phyloP scores from a whole-genome alignment of 2,888 invertebrate genomes.

The Platycheirus rosarum region DNA sequence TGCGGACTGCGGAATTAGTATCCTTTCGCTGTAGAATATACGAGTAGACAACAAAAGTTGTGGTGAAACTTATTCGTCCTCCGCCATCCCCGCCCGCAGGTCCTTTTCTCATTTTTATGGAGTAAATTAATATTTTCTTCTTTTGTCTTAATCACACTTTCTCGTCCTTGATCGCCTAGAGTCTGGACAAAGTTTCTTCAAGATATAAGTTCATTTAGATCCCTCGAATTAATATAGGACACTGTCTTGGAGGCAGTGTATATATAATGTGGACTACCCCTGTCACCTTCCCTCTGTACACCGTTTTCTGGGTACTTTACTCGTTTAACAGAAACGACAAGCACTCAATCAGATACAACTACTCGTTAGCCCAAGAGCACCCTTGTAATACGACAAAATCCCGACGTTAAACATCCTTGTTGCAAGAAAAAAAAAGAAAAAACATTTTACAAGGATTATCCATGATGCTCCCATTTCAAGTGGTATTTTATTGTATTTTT shows the following conservation, averaged over 20 bases:
- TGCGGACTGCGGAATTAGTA: conserved; percentile 56
- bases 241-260: neutral
- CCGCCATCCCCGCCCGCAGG: neutral
- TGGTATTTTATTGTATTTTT: conserved; percentile 17
- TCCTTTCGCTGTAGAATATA: conserved; percentile 34
- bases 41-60: conserved; percentile 56
- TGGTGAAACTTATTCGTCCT: conserved; percentile 46
- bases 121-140: conserved; percentile 72
- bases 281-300: conserved; percentile 12
- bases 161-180: conserved; percentile 27
- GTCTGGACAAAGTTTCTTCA: conserved; percentile 42
- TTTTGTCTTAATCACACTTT: conserved; percentile 70
- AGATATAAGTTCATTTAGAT: conserved; percentile 47
- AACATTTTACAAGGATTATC: conserved; percentile 48
- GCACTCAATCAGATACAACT: conserved; percentile 50
- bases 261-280: conserved; percentile 1
- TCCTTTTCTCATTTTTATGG: conserved; percentile 43
- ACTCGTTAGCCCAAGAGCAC: conserved; percentile 10
- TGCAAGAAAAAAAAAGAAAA: conserved; percentile 16
- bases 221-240: conserved; percentile 40
- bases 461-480: conserved; percentile 24
- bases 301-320: conserved; percentile 17
- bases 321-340: conserved; percentile 46
- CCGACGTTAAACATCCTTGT: conserved; percentile 47
- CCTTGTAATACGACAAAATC: conserved; percentile 44